phyloP scores from a whole-genome alignment of 2,797 vertebrate genomes.

The Otolemur crassicaudatus region DNA sequence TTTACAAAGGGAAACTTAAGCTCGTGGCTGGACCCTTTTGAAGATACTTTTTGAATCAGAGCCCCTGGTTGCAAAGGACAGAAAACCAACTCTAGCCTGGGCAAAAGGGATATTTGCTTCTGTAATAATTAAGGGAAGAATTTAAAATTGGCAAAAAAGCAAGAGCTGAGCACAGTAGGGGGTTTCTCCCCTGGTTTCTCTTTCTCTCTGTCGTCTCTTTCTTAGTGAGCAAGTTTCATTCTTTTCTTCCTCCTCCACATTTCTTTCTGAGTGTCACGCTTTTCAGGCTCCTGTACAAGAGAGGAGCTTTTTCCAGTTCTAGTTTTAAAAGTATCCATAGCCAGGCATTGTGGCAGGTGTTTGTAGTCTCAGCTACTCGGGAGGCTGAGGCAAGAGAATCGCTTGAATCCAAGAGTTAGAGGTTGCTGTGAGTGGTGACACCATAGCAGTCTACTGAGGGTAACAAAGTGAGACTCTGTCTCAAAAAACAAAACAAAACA shows the following conservation, averaged over 20 bases:
- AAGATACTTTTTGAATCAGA: constrained; percentile 20
- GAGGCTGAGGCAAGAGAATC: no score
- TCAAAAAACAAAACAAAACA: no score
- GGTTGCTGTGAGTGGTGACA: no score
- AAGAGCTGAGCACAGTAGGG: not conserved
- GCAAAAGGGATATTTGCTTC: not conserved
- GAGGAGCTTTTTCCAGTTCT: not conserved
- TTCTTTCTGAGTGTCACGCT: not conserved
- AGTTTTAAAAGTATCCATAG: not conserved
- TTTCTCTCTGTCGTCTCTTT: not conserved
- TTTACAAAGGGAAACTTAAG: not conserved
- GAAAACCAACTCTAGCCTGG: not conserved
- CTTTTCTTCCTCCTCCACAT: not conserved
- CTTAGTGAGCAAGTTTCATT: not conserved
- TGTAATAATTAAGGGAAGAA: not conserved
- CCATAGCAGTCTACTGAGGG: no score
- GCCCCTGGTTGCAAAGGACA: not conserved
- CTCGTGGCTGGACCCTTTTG: not conserved
- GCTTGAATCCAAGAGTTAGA: no score
- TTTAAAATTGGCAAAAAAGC: not conserved
- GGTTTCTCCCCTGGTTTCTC: not conserved
- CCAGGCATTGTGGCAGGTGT: no score
- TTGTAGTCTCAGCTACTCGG: no score
- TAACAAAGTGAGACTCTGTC: no score
- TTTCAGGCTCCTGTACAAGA: not conserved